phyloP scores from a whole-genome alignment of 1,140 invertebrate genomes.

The Drosophila pseudoobscura region DNA sequence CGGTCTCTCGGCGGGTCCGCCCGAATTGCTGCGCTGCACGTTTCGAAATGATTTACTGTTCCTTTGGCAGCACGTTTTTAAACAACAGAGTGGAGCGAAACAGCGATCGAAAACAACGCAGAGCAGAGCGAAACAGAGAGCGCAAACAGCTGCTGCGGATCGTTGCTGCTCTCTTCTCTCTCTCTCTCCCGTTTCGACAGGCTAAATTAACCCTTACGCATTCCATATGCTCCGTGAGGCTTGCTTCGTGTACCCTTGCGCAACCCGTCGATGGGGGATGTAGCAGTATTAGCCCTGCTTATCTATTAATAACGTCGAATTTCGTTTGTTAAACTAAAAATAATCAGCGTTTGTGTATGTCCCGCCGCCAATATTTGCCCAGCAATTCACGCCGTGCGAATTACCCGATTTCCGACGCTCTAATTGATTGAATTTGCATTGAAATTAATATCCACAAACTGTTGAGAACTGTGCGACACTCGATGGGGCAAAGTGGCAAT shows the following conservation, averaged over 20 bases:
- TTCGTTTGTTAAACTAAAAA: slow-evolving; percentile 37
- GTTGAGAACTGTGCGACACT: slow-evolving; percentile 36
- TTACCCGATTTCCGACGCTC: slow-evolving; percentile 43
- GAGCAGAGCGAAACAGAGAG: slow-evolving; percentile 10
- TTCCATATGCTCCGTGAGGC: not conserved
- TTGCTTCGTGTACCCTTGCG: too few species aligned
- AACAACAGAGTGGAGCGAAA: slow-evolving; percentile 33
- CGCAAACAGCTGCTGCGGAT: slow-evolving; percentile 32
- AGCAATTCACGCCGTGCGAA: slow-evolving; percentile 66
- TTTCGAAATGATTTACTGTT: slow-evolving; percentile 80
- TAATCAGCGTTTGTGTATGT: slow-evolving; percentile 22
- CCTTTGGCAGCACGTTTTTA: slow-evolving; percentile 75
- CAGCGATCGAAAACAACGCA: slow-evolving; percentile 54
- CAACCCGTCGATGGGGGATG: not conserved
- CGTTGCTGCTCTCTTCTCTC: slow-evolving; percentile 3
- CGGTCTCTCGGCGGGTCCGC: not conserved
- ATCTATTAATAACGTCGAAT: slow-evolving; percentile 49
- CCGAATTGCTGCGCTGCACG: slow-evolving; percentile 55
- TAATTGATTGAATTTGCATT: slow-evolving; percentile 68
- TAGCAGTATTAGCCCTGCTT: slow-evolving; percentile 4
- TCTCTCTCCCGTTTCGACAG: slow-evolving; percentile 11
- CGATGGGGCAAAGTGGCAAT: slow-evolving; percentile 14
- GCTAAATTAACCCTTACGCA: slow-evolving; percentile 19
- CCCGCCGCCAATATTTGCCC: slow-evolving; percentile 37
- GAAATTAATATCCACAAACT: slow-evolving; percentile 24